phyloP scores from a whole-genome alignment of 2,888 invertebrate genomes.

The Melinaea marsaeus region DNA sequence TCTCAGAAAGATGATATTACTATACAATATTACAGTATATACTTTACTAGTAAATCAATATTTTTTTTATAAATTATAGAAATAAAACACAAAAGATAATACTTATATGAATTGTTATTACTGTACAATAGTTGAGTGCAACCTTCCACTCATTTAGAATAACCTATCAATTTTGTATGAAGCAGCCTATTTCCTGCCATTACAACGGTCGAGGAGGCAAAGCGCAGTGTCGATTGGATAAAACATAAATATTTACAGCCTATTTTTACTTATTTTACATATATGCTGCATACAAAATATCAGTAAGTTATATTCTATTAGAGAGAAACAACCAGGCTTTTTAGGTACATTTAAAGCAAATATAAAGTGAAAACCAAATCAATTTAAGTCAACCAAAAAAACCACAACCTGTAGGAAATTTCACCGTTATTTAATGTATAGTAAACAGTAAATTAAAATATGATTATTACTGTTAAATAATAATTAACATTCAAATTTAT shows the following conservation, averaged over 20 bases:
- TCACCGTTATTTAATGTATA: conserved; percentile 2
- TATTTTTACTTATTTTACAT: no score
- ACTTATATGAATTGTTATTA: conserved; percentile 3
- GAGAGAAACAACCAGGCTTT: no score
- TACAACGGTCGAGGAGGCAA: conserved; percentile 31
- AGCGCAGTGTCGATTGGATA: no score
- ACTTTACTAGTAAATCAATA: neutral
- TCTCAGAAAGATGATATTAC: conserved; percentile 22
- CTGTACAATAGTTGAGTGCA: conserved; percentile 16
- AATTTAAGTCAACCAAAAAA: no score
- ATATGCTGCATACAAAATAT: no score
- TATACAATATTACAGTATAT: neutral
- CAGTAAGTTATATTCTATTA: no score
- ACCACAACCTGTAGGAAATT: no score
- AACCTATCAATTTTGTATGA: conserved; percentile 52
- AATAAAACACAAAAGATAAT: conserved; percentile 6
- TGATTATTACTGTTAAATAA: conserved; percentile 14
- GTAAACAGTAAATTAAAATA: conserved; percentile 18
- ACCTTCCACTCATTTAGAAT: conserved; percentile 31
- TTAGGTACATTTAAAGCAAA: no score
- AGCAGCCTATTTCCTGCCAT: conserved; percentile 56
- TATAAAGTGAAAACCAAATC: no score
- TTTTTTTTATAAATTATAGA: conserved; percentile 2
- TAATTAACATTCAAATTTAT: conserved; percentile 41
- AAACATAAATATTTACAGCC: no score